These are phyloP conservation scores for Drosophila putrida DNA, from an alignment of 2,888 invertebrate species.

Conservation along the genomic window DNA sequence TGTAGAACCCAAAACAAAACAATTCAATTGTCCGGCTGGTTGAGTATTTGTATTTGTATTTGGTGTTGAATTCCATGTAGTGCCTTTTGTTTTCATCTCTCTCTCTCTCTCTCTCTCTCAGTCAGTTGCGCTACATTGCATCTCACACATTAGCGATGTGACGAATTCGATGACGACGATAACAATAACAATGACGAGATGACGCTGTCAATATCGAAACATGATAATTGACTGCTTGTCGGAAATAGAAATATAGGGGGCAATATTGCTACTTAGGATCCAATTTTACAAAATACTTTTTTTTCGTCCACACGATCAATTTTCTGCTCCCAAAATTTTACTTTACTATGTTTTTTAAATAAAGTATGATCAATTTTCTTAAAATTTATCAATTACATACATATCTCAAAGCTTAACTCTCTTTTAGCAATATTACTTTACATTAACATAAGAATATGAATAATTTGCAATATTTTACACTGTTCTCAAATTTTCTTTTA, in stretches of 20 bases:
- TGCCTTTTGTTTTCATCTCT: constrained; percentile 23
- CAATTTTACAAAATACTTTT: no score
- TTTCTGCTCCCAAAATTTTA: no score
- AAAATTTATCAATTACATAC: no score
- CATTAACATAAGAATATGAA: no score
- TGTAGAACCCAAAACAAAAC: constrained; percentile 47
- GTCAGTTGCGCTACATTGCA: constrained; percentile 80
- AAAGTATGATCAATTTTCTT: no score
- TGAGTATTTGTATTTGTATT: constrained; percentile 59
- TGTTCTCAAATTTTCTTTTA: no score
- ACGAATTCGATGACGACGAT: constrained; percentile 45
- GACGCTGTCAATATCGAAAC: constrained; percentile 4
- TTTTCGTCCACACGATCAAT: no score
- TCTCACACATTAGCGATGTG: constrained; percentile 82
- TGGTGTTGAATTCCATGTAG: constrained; percentile 56
- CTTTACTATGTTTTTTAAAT: no score
- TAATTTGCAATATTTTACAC: no score
- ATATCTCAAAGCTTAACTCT: no score
- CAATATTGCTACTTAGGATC: background rate
- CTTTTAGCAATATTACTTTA: no score
- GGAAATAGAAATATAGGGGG: background rate
- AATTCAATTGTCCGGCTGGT: constrained; percentile 77
- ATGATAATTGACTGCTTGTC: background rate
- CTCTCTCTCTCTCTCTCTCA: constrained; percentile 32
- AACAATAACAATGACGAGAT: constrained; percentile 23